These are phyloP conservation scores for Pseudoips prasinana DNA, from an alignment of 2,888 invertebrate species.

Conservation along the genomic window DNA sequence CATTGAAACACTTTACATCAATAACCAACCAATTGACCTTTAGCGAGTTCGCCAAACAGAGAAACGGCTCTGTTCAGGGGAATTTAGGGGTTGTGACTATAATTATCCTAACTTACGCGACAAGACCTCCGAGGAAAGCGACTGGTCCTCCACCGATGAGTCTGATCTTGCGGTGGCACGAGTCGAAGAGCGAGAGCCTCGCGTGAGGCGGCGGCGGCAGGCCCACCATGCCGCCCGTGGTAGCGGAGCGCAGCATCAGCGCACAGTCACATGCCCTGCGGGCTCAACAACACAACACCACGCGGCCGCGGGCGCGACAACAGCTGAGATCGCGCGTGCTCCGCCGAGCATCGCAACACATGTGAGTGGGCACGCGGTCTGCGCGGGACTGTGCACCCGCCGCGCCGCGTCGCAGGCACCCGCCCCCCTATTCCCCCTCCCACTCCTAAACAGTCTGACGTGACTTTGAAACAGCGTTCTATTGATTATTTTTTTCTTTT, in stretches of 20 bases:
- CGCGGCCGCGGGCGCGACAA: conserved; percentile 51
- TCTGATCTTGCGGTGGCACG: conserved; percentile 87
- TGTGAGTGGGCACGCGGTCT: conserved; percentile 55
- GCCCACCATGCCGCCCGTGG: conserved; percentile 68
- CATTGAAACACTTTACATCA: neutral
- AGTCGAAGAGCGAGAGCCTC: conserved; percentile 85
- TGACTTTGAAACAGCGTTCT: conserved; percentile 46
- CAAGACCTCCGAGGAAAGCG: conserved; percentile 85
- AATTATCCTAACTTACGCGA: conserved; percentile 89
- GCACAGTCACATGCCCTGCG: conserved; percentile 34
- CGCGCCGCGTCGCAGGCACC: conserved; percentile 64
- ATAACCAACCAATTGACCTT: neutral
- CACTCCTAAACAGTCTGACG: conserved; percentile 29
- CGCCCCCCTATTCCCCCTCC: conserved; percentile 15
- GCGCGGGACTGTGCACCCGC: conserved; percentile 73
- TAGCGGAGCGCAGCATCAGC: conserved; percentile 65
- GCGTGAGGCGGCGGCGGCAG: conserved; percentile 74
- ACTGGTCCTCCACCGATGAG: conserved; percentile 86
- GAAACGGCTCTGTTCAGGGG: neutral
- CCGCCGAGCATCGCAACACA: conserved; percentile 81
- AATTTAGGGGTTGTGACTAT: neutral
- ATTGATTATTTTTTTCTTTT: conserved; percentile 38
- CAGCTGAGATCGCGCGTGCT: conserved; percentile 69
- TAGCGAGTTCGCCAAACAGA: neutral
- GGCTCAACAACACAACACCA: conserved; percentile 23